Evolutionary conservation across 2,888 invertebrate genomes (phyloP).

Genomic region (Lutraria lutraria): DNA sequence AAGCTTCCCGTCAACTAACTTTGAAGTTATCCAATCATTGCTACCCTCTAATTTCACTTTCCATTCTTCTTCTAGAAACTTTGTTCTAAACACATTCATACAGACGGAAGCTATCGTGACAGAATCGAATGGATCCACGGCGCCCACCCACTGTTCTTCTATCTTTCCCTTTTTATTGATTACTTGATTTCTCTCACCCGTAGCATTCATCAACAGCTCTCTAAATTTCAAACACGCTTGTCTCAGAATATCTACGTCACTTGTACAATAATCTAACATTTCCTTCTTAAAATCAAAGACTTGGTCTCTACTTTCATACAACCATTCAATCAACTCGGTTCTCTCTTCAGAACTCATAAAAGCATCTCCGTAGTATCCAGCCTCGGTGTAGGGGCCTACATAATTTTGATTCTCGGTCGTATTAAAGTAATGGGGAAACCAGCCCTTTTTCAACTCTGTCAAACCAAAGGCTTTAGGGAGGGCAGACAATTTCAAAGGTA

Average conservation of each 20-base stretch:
- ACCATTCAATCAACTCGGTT: constrained; percentile 48
- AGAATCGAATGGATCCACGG: constrained; percentile 57
- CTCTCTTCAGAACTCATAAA: constrained; percentile 51
- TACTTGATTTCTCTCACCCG: too few relatives aligned
- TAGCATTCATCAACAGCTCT: constrained; percentile 29
- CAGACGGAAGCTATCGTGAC: constrained; percentile 63
- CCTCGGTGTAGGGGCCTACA: constrained; percentile 49
- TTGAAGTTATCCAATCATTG: constrained; percentile 39
- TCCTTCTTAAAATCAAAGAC: constrained; percentile 61
- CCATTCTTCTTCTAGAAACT: constrained; percentile 59
- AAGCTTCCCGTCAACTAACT: constrained; percentile 32
- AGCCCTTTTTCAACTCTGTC: constrained; percentile 39
- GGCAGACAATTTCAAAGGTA: constrained; percentile 66
- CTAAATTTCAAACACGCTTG: constrained; percentile 54
- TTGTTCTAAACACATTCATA: constrained; percentile 51
- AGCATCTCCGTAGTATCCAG: constrained; percentile 42
- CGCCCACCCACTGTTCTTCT: constrained; percentile 34
- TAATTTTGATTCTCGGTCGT: constrained; percentile 60
- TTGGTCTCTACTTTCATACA: constrained; percentile 33
- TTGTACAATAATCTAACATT: constrained; percentile 60
- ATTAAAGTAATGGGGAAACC: constrained; percentile 56
- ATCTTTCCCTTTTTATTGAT: constrained; percentile 34
- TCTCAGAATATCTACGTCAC: constrained; percentile 61
- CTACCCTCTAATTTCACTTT: constrained; percentile 50
- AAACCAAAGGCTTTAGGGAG: too few relatives aligned